Evolutionary conservation across 2,888 invertebrate species (phyloP).

Genomic region (Polydrusus pterygomalis): DNA sequence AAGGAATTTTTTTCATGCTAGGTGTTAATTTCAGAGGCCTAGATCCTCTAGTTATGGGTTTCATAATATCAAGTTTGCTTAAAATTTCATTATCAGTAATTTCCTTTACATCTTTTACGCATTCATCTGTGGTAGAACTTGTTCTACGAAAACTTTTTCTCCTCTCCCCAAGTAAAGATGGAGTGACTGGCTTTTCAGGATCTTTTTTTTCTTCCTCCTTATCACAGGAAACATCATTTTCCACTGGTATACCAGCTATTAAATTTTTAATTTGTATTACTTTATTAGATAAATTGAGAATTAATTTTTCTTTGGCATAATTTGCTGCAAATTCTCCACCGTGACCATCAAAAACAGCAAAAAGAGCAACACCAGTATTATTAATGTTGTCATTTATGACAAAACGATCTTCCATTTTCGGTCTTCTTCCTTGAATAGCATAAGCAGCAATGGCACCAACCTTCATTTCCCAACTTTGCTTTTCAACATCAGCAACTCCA

Average conservation of each 20-base stretch:
- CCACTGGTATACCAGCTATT: conserved; percentile 75
- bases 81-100: conserved; percentile 82
- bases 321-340: conserved; percentile 97
- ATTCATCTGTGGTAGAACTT: conserved; percentile 74
- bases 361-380: conserved; percentile 89
- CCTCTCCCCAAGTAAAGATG: conserved; percentile 71
- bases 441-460: conserved; percentile 87
- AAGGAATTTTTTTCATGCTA: conserved; percentile 72
- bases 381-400: conserved; percentile 91
- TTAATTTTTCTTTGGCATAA: conserved; percentile 91
- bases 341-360: conserved; percentile 96
- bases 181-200: conserved; percentile 68
- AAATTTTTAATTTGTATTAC: conserved; percentile 83
- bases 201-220: conserved; percentile 73
- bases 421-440: conserved; percentile 92
- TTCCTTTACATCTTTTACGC: conserved; percentile 71
- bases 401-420: conserved; percentile 96
- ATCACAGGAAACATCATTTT: conserved; percentile 58
- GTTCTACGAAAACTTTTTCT: conserved; percentile 82
- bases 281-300: conserved; percentile 86
- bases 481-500: conserved; percentile 73
- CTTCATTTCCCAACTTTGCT: conserved; percentile 85
- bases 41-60: conserved; percentile 77
- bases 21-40: conserved; percentile 73
- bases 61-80: conserved; percentile 77